These are phyloP conservation scores for Notocelia uddmanniana DNA, from an alignment of 2,888 invertebrate genomes.

Conservation along the genomic window DNA sequence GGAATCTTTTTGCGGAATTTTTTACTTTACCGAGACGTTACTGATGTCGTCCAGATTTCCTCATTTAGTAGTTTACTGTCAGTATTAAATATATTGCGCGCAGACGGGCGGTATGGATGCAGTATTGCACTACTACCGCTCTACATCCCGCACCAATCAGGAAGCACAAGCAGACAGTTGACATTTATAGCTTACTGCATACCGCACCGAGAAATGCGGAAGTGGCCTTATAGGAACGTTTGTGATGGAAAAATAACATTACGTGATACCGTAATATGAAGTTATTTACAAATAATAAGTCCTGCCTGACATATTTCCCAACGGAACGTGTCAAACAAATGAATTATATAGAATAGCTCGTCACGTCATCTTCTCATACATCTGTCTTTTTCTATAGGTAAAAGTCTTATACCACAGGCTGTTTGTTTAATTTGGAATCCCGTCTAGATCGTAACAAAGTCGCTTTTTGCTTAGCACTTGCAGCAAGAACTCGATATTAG, in stretches of 20 bases:
- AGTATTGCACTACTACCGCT: too few relatives aligned
- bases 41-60: too few relatives aligned
- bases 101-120: too few relatives aligned
- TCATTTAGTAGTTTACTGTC: too few relatives aligned
- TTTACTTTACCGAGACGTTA: too few relatives aligned
- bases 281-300: constrained; percentile 16
- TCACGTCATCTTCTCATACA: constrained; percentile 32
- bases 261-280: constrained; percentile 11
- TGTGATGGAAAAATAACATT: background rate
- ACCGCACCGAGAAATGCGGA: too few relatives aligned
- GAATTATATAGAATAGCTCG: constrained; percentile 24
- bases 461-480: background rate
- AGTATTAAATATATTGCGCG: too few relatives aligned
- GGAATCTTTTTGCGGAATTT: too few relatives aligned
- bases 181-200: too few relatives aligned
- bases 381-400: background rate
- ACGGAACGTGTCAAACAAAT: constrained; percentile 39
- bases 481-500: constrained; percentile 3
- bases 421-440: background rate
- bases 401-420: background rate
- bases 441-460: background rate
- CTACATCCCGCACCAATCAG: too few relatives aligned
- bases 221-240: background rate
- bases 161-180: too few relatives aligned
- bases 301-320: constrained; percentile 23